phyloP scores from a whole-genome alignment of 2,113 vertebrate species.

The Azemiops feae region DNA sequence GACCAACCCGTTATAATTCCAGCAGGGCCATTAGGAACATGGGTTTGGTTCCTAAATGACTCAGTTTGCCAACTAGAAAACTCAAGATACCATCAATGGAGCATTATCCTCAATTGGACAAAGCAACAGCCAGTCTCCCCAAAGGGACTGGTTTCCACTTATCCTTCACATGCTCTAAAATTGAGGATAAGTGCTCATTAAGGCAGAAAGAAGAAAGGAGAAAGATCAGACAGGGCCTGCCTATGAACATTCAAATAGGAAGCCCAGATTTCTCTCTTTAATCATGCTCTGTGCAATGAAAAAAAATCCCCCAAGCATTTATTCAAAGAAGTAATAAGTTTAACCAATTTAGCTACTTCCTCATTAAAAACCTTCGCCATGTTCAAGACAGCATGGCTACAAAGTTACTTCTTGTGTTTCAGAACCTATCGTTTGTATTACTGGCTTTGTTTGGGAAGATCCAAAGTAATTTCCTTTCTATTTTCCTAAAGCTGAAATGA shows the following conservation, averaged over 20 bases:
- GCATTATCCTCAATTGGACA: background rate
- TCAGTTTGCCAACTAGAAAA: background rate
- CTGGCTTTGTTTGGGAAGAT: background rate
- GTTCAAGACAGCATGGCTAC: background rate
- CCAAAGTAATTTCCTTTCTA: background rate
- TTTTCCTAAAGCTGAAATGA: background rate
- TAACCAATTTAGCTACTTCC: background rate
- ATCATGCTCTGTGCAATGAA: background rate
- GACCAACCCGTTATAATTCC: background rate
- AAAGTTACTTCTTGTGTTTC: background rate
- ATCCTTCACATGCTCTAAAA: background rate
- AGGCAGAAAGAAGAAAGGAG: background rate
- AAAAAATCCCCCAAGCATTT: background rate
- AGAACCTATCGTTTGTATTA: background rate
- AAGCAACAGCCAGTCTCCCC: background rate
- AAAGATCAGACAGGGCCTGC: background rate
- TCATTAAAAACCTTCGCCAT: background rate
- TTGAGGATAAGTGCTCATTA: background rate
- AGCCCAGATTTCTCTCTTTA: background rate
- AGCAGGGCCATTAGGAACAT: background rate
- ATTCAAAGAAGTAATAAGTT: background rate
- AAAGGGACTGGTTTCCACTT: background rate
- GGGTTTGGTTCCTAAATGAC: background rate
- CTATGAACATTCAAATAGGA: background rate
- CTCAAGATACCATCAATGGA: background rate